Percentiles rank a stretch among this genome's conserved stretches.
These are phyloP conservation scores for Ceratosolen fusciceps DNA, from an alignment of 1,140 invertebrate species.

Conservation along the genomic window DNA sequence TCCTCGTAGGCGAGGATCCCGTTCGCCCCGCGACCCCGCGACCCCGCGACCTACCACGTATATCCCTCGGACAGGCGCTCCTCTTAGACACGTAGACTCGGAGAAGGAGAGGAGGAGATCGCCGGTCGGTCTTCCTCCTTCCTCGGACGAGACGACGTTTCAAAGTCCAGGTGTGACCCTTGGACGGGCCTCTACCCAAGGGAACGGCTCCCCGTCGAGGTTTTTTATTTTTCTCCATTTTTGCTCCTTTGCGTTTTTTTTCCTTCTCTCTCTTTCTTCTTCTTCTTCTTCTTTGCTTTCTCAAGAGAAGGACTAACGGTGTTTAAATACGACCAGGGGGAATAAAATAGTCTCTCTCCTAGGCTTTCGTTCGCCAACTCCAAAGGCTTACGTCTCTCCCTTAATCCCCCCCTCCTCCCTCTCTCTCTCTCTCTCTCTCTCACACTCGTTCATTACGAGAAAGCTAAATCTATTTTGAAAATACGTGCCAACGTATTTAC, in stretches of 20 bases:
- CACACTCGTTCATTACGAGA: too few species aligned
- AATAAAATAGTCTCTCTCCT: neutral
- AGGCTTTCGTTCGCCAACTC: neutral
- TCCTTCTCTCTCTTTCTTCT: too few species aligned
- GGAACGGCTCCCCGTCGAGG: neutral
- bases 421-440: too few species aligned
- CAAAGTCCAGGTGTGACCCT: conserved; percentile 37
- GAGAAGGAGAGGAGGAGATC: conserved; percentile 16
- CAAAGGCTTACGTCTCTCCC: neutral
- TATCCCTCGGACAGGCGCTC: conserved; percentile 8
- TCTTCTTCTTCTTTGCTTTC: neutral
- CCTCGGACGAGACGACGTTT: neutral
- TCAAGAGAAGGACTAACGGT: neutral
- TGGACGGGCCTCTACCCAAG: neutral
- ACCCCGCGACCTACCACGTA: conserved; percentile 19
- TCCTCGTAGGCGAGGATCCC: conserved; percentile 1
- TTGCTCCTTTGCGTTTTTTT: neutral
- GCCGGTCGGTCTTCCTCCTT: neutral
- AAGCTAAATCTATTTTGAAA: too few species aligned
- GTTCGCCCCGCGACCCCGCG: neutral
- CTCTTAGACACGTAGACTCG: conserved; percentile 17
- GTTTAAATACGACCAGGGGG: neutral
- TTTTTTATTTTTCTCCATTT: neutral
- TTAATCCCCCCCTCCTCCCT: neutral
- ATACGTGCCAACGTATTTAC: too few species aligned